Base-by-base conservation (phyloP, 2,888 invertebrate genomes). In the Prosopocoilus inquinatus region DNA sequence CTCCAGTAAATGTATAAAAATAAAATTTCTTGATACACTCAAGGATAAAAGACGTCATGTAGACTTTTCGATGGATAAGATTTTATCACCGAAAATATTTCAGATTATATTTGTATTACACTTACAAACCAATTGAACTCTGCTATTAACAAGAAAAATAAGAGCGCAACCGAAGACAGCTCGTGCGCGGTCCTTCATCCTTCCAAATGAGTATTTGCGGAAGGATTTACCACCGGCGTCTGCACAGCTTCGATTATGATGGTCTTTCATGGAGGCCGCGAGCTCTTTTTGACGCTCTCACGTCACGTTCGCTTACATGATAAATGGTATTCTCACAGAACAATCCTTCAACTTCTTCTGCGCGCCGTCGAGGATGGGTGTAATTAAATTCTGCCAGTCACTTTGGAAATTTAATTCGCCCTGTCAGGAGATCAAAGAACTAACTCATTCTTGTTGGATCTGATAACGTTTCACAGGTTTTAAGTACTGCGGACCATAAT, bases 361-460 rank as follows among this genome's bases (percentile, higher is more conserved):
- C 16, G 28, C n/a, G 33, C 35, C 15, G 50, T 44, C 45, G 50
- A 47, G 39, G 35, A 33, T 20, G 28, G 38, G 20, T 39, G 51
- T 71, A 70, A 72, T 72, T 72, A 71, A 72, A 71, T 69, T 71
- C 70, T 72, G 71, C 70, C 71, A 71, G 64, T 70, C 70, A 66
- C 59, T 45, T 46, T 34, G 50, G 47, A 36, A 55, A 45, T 50
- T 41, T 50, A 47, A 13, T 47, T 46, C 32, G 15, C n/a, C 12
- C 12, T 16, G 41, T 16, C 41, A 16, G 16, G 9, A 41, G 41
- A 41, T 41, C 41, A 41, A 41, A 41, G 41, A 41, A 11, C 20
- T 28, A 28, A 28, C 20, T 28, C 20, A 28, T 28, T 7, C 20
- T 28, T 28, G 20, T 28, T 28, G 20, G 20, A 28, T 28, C 20